These are phyloP conservation scores for Ichneumoninae sp. DNA, from an alignment of 2,888 invertebrate species.

Conservation along the genomic window DNA sequence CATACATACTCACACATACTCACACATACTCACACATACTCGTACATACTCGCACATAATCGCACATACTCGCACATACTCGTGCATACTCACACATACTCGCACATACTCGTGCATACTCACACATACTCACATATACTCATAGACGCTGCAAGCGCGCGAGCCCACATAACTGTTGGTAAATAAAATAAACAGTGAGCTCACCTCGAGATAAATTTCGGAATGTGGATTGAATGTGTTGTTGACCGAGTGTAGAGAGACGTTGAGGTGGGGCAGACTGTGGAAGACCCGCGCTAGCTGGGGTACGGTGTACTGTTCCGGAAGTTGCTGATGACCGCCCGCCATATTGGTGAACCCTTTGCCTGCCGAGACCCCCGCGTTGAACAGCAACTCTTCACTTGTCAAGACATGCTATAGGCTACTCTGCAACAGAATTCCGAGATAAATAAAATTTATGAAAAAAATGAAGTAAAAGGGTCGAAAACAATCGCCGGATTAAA, in stretches of 20 bases:
- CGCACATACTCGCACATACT: too few species aligned
- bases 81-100: too few species aligned
- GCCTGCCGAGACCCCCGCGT: slow-evolving; percentile 79
- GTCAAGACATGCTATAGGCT: slow-evolving; percentile 83
- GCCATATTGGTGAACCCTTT: slow-evolving; percentile 82
- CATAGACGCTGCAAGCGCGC: too few species aligned
- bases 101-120: too few species aligned
- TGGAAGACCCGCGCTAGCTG: slow-evolving; percentile 94
- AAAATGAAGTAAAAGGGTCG: background rate
- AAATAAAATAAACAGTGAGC: slow-evolving; percentile 68
- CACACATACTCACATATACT: too few species aligned
- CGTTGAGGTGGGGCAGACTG: slow-evolving; percentile 95
- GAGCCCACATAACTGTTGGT: background rate
- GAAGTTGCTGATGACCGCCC: slow-evolving; percentile 82
- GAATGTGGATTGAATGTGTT: slow-evolving; percentile 96
- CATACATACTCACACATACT: too few species aligned
- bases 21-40: too few species aligned
- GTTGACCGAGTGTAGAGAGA: slow-evolving; percentile 95
- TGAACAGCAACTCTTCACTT: slow-evolving; percentile 77
- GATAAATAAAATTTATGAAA: slow-evolving; percentile 25
- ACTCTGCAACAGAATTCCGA: slow-evolving; percentile 74
- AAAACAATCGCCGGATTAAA: background rate
- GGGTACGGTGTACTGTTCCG: slow-evolving; percentile 92
- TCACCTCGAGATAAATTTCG: slow-evolving; percentile 95
- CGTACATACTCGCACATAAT: too few species aligned